Evolutionary conservation across 2,797 vertebrate species (phyloP).

Genomic region (Novumbra hubbsi): DNA sequence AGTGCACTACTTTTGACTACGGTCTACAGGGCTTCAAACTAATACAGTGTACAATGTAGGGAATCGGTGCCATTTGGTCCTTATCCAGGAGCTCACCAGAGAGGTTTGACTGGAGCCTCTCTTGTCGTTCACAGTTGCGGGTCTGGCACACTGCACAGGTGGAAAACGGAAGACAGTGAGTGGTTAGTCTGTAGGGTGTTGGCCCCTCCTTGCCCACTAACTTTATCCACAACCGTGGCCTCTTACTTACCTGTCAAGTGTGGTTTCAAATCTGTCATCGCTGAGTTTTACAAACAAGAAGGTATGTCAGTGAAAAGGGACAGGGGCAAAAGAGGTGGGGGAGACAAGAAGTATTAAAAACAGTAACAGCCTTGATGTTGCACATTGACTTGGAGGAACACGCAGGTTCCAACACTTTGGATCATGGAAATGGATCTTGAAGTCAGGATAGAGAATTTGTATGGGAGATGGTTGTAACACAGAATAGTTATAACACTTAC

Average conservation of each 20-base stretch:
- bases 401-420: not conserved
- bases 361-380: conserved; percentile 19
- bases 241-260: conserved; percentile 64
- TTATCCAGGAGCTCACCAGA: conserved; percentile 63
- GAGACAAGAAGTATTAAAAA: conserved; percentile 1
- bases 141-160: conserved; percentile 71
- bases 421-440: not conserved
- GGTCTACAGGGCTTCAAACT: not conserved
- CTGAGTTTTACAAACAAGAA: conserved; percentile 57
- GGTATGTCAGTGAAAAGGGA: conserved; percentile 46
- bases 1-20: not conserved
- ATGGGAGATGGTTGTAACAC: no score
- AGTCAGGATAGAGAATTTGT: no score
- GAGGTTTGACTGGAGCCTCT: conserved; percentile 54
- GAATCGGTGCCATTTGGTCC: conserved; percentile 53
- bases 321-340: conserved; percentile 28
- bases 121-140: conserved; percentile 56
- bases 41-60: conserved; percentile 16
- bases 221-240: conserved; percentile 59
- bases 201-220: conserved; percentile 59
- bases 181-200: conserved; percentile 69
- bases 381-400: conserved; percentile 35
- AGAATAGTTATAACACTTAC: no score
- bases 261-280: conserved; percentile 62
- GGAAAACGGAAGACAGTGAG: conserved; percentile 68